Evolutionary conservation across 2,797 vertebrate species (phyloP).

Genomic region (Euthynnus affinis): DNA sequence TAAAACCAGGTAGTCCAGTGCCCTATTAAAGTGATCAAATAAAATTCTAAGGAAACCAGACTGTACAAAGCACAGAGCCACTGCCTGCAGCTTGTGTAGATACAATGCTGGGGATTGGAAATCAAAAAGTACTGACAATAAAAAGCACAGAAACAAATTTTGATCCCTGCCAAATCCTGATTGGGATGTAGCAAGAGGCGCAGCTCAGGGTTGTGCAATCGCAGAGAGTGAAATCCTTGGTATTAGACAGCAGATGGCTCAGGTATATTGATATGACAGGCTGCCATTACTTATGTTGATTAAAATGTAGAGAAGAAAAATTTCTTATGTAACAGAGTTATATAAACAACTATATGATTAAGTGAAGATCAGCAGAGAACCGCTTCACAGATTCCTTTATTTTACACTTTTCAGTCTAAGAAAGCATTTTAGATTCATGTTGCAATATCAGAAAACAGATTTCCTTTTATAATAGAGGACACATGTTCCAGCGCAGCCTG

Average conservation of each 20-base stretch:
- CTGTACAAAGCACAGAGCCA: slow-evolving; percentile 40
- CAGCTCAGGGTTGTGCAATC: slow-evolving; percentile 58
- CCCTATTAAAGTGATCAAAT: slow-evolving; percentile 70
- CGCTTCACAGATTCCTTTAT: slow-evolving; percentile 31
- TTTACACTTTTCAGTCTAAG: slow-evolving; percentile 24
- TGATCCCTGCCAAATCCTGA: slow-evolving; percentile 71
- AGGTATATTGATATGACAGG: slow-evolving; percentile 60
- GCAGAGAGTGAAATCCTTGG: slow-evolving; percentile 58
- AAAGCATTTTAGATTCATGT: slow-evolving; percentile 30
- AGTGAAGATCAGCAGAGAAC: slow-evolving; percentile 42
- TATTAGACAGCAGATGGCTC: slow-evolving; percentile 72
- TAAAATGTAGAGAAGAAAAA: slow-evolving; percentile 56
- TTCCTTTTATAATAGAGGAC: slow-evolving; percentile 50
- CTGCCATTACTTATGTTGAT: slow-evolving; percentile 71
- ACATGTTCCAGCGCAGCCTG: slow-evolving; percentile 11
- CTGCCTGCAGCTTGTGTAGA: slow-evolving; percentile 21
- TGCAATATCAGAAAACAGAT: slow-evolving; percentile 20
- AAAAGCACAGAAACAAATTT: slow-evolving; percentile 51
- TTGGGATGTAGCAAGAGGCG: slow-evolving; percentile 51
- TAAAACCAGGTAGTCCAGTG: slow-evolving; percentile 55
- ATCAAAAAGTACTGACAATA: slow-evolving; percentile 57
- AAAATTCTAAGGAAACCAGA: slow-evolving; percentile 53
- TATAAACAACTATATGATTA: slow-evolving; percentile 51
- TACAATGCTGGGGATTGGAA: slow-evolving; percentile 52
- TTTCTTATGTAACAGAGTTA: slow-evolving; percentile 62